Base-by-base conservation (phyloP, 2,113 vertebrate species). In the Rafetus swinhoei region DNA sequence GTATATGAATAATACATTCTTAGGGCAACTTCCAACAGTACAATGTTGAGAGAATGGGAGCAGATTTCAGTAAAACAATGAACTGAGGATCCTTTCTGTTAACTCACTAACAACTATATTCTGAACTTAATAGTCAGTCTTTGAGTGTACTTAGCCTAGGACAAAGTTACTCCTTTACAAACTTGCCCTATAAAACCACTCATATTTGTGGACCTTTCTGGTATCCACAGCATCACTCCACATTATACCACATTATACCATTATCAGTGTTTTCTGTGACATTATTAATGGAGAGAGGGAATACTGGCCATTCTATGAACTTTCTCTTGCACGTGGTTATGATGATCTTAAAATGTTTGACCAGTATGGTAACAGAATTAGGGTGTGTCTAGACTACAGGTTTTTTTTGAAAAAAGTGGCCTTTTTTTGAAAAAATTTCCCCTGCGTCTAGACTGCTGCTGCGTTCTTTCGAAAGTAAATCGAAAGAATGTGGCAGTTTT, bases 271-370 rank as follows among this genome's bases (percentile, higher is more conserved):
- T 93, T 97, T 92, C 39, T 56, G 93, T 87, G 72, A 50, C 65
- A 50, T 77, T 94, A 94, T 93, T 87, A 96, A 90, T 90, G 94
- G 95, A 94, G 90, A 95, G 93, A 97, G 93, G 94, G 94, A 93
- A 86, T 87, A 95, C 88, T 87, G 88, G 88, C 85, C 91, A 86
- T 93, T 74, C n/a, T 35, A 35, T 89, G 88, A 69, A 89, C 90
- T 87, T 95, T 94, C 94, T 60, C 77, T 77, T 92, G 65, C 81
- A 95, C 52, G 96, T 95, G 93, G 92, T 93, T 94, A 65, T 95
- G 56, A 50, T 94, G 89, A 91, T 95, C 92, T 90, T 92, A 88
- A 92, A 90, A 92, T 92, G 93, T 95, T 90, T 97, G 94, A 97
- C 86, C 93, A 93, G 77, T 82, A 81, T 82, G 93, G 85, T 93